Evolutionary conservation across 2,888 invertebrate genomes (phyloP).

Genomic region (Nomada lathburiana): DNA sequence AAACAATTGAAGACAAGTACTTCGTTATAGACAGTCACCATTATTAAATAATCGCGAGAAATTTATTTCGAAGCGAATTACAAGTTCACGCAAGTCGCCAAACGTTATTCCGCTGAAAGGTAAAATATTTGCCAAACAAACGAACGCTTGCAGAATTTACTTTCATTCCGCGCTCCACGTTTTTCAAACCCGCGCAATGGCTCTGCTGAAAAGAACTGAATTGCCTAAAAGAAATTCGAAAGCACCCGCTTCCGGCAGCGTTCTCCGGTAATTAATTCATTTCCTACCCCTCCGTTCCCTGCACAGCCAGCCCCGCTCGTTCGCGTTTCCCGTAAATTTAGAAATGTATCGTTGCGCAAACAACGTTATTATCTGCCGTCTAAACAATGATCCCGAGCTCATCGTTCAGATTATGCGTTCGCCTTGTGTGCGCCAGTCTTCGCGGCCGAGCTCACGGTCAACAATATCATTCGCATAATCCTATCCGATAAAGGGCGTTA

Average conservation of each 20-base stretch:
- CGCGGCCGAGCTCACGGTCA: background rate
- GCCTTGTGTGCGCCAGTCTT: background rate
- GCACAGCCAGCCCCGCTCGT: no score
- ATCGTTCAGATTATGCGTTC: background rate
- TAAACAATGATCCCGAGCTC: conserved; percentile 8
- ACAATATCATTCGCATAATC: conserved; percentile 45
- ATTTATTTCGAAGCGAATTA: no score
- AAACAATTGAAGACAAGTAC: no score
- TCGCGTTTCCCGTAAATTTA: conserved; percentile 11
- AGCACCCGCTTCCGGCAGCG: no score
- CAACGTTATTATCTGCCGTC: conserved; percentile 10
- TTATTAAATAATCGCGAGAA: no score
- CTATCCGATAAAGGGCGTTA: conserved; percentile 57
- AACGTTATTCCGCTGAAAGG: background rate
- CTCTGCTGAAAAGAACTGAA: background rate
- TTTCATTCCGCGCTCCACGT: background rate
- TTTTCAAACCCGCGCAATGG: background rate
- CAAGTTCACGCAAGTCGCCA: background rate
- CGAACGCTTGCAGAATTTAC: background rate
- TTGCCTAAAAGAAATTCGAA: background rate
- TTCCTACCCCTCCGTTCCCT: background rate
- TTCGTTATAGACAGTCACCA: no score
- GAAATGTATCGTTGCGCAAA: background rate
- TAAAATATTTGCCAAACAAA: background rate
- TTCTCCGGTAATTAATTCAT: conserved; percentile 3